Base-by-base conservation (phyloP, 1,140 invertebrate species). In the Zaprionus tsacasi region DNA sequence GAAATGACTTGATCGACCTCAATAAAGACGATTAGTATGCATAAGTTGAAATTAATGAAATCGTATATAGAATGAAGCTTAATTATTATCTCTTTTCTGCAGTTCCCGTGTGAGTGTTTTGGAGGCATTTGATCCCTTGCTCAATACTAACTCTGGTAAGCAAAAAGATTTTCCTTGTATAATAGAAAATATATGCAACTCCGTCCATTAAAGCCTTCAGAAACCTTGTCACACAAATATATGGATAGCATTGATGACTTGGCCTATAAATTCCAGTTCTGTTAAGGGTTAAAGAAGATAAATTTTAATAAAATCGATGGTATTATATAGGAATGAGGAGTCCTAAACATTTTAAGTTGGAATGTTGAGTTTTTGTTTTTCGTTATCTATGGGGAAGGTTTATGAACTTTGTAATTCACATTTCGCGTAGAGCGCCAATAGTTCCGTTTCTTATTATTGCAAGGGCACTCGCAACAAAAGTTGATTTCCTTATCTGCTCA, bases 111-210 rank as follows among this genome's bases (percentile, higher is more conserved):
- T 96, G 68, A 96, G 96, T 92, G 96, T 97, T 71, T 92, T 97
- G 79, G 96, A 97, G 93, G 96, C 96, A 61, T 97, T 97, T 93
- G 96, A 97, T 94, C 96, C 96, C 70, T 93, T 98, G 91, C 93
- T 96, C 73, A 94, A 93, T 57, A 92, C 93, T 40, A 83, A 89
- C 57, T 70, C 80, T 43, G 83, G 83, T 89, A 88, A 87, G 82
- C 61, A 57, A 35, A 35, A 27, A 25, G 40, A 10, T 35, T 6
- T 30, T 50, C 10, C 21, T 27, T 58, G 21, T 52, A n/a, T 68
- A 58, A 60, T 27, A 60, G 55, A 54, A 35, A 21, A 50, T 50
- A 30, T 45, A 45, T 45, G 6, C n/a, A 45, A 45, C 40, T 45
- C 7, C 61, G 40, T 43, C 57, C 43, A 33, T 55, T 30, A 40